These are phyloP conservation scores for Cremastinae sp. DNA, from an alignment of 2,888 invertebrate species.

Conservation along the genomic window DNA sequence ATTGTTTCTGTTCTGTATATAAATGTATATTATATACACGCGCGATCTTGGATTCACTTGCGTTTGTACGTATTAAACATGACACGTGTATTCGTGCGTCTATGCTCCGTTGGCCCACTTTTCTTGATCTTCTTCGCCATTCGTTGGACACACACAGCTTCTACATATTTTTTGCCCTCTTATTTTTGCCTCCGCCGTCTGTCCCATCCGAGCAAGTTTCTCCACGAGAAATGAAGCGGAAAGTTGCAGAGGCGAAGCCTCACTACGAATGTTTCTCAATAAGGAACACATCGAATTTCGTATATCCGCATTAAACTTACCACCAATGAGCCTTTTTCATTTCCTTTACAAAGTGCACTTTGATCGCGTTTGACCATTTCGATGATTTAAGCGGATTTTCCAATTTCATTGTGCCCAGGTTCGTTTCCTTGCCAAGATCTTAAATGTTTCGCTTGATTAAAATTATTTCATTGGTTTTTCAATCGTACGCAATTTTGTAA, in stretches of 20 bases:
- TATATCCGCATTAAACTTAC: no score
- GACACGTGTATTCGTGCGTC: background rate
- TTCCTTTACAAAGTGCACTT: no score
- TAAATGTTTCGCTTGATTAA: no score
- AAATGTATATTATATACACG: slow-evolving; percentile 13
- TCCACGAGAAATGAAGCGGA: slow-evolving; percentile 13
- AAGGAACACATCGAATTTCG: no score
- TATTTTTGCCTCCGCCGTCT: background rate
- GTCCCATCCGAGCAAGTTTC: background rate
- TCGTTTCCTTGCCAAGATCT: slow-evolving; percentile 2
- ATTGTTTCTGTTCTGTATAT: slow-evolving; percentile 60
- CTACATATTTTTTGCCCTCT: slow-evolving; percentile 5
- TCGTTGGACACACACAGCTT: slow-evolving; percentile 23
- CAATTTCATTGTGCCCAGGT: no score
- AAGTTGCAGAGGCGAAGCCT: background rate
- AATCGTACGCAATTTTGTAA: no score
- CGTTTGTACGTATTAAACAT: background rate
- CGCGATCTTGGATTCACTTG: background rate
- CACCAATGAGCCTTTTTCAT: no score
- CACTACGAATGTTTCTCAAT: no score
- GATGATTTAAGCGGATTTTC: no score
- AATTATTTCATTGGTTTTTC: no score
- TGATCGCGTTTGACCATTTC: no score
- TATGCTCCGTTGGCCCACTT: slow-evolving; percentile 48
- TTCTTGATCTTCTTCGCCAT: slow-evolving; percentile 41